Base-by-base conservation (phyloP, 2,888 invertebrate species). In the Globia sparganii region DNA sequence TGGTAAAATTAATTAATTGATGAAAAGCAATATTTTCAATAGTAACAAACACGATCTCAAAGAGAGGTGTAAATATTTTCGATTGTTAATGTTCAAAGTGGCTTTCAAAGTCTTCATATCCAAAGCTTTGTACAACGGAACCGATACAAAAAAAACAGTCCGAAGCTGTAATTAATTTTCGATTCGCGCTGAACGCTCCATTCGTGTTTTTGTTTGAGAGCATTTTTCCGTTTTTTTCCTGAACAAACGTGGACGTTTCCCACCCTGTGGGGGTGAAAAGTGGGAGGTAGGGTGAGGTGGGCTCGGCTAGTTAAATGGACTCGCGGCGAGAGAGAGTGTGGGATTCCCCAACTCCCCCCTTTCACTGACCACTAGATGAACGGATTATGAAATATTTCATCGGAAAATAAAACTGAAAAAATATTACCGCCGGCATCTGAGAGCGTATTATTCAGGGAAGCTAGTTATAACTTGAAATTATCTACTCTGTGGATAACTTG, bases 331-430 rank as follows among this genome's bases (percentile, higher is more conserved):
- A 90, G 90, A 91, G 92, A 91, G 93, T 89, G 89, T 86, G 88
- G 84, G 83, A 86, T 82, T 87, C 89, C 89, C 86, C 78, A 56
- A 58, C 56, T 59, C 83, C 86, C 88, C 81, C 89, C 81, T 84
- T 89, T 85, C 79, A 87, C 87, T 87, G 95, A 95, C 95, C 95
- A 94, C 91, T 93, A 92, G 93, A 93, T 93, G 93, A 94, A 92
- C 92, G 94, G 94, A 94, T 94, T 94, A 94, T 93, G 93, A 93
- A 95, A 95, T 94, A 94, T 94, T 94, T 94, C 92, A 93, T 93
- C 89, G 91, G 90, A 90, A 93, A 93, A 93, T 92, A 91, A 91
- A 90, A 88, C 87, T 90, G 83, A 91, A 91, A 92, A 91, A 91
- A 89, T 88, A 88, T 83, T 86, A 90, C 80, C 77, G 77, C 70